These are phyloP conservation scores for Liolophura sinensis DNA, from an alignment of 1,140 invertebrate species.

Conservation along the genomic window DNA sequence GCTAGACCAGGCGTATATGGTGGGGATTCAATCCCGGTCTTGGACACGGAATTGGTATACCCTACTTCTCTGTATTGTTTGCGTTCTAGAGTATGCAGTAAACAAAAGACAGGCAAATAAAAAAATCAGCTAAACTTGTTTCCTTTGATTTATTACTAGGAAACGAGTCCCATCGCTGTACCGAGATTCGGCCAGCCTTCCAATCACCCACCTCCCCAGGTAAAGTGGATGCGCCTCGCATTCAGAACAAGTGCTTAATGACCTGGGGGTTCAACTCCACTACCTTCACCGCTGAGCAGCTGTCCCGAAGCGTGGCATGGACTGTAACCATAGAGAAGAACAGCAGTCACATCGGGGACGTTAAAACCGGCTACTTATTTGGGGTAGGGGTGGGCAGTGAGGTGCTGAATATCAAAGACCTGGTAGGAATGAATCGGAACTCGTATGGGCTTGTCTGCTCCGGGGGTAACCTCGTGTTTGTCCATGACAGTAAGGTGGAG, in stretches of 20 bases:
- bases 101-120: too few species aligned
- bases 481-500: constrained; percentile 35
- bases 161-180: too few species aligned
- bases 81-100: too few species aligned
- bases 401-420: constrained; percentile 38
- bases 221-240: constrained; percentile 26
- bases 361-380: constrained; percentile 46
- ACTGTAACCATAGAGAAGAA: constrained; percentile 46
- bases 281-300: constrained; percentile 43
- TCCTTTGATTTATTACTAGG: too few species aligned
- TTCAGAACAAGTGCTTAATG: constrained; percentile 40
- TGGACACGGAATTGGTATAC: too few species aligned
- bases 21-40: too few species aligned
- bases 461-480: constrained; percentile 37
- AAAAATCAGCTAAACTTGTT: too few species aligned
- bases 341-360: constrained; percentile 39
- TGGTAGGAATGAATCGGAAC: constrained; percentile 39
- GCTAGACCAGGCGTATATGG: too few species aligned
- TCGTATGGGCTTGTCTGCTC: constrained; percentile 45
- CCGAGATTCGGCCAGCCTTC: constrained; percentile 35
- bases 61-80: too few species aligned
- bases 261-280: constrained; percentile 52
- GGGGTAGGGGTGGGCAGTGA: constrained; percentile 45
- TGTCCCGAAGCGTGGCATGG: constrained; percentile 36
- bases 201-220: constrained; percentile 36